Conservation (phyloP, 2,888 invertebrate genomes). For the Troides oblongomaculatus region DNA sequence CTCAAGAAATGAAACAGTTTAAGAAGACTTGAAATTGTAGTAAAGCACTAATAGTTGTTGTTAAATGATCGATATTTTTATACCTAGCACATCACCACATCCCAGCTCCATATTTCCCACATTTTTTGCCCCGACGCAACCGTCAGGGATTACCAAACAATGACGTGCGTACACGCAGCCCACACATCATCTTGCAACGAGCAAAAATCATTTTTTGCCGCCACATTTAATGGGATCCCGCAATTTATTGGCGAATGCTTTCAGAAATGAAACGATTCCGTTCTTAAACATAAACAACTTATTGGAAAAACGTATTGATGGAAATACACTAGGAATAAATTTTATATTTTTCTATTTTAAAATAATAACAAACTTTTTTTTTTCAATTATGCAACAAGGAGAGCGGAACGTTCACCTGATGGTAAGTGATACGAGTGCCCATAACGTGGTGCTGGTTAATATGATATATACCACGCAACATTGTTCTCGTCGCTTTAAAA, state of each 20-base stretch:
- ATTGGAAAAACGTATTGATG: constrained; percentile 12
- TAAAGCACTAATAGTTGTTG: not conserved
- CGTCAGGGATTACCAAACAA: constrained; percentile 68
- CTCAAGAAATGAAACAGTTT: too few species aligned
- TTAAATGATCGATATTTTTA: not conserved
- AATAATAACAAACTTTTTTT: not conserved
- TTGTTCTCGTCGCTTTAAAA: too few species aligned
- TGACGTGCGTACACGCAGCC: constrained; percentile 57
- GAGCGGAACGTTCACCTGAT: too few species aligned
- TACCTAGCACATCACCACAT: constrained; percentile 42
- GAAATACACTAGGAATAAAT: constrained; percentile 1
- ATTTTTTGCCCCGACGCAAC: constrained; percentile 60
- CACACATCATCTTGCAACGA: constrained; percentile 66
- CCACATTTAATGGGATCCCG: constrained; percentile 66
- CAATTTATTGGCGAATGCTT: constrained; percentile 54
- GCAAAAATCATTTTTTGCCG: constrained; percentile 56
- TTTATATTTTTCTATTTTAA: not conserved
- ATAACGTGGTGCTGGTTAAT: too few species aligned
- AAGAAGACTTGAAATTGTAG: too few species aligned
- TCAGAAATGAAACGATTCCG: constrained; percentile 33
- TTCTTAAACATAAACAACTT: constrained; percentile 18
- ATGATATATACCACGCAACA: too few species aligned
- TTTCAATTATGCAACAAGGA: too few species aligned
- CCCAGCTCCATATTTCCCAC: constrained; percentile 58
- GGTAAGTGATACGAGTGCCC: too few species aligned